phyloP scores from a whole-genome alignment of 2,113 vertebrate genomes.

The Corythoichthys intestinalis region DNA sequence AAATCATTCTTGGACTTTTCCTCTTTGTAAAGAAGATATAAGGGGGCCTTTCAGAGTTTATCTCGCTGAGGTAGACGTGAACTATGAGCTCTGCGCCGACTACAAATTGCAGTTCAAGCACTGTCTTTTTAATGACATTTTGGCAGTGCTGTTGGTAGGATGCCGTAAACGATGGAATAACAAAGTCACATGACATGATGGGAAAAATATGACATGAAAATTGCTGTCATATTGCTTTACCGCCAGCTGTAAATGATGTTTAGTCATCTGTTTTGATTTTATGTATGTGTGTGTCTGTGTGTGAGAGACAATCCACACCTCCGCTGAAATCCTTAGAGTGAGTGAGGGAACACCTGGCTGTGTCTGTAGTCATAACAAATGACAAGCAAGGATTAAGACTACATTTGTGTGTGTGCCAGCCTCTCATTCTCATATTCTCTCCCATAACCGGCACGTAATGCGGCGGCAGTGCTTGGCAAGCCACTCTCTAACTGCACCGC shows the following conservation, averaged over 20 bases:
- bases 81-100: conserved; percentile 16
- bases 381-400: conserved; percentile 62
- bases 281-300: conserved; percentile 5
- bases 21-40: conserved; percentile 46
- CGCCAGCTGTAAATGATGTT: conserved; percentile 55
- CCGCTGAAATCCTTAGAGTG: conserved; percentile 46
- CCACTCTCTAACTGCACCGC: conserved; percentile 24
- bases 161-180: conserved; percentile 27
- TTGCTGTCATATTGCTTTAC: conserved; percentile 40
- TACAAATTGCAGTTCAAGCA: conserved; percentile 38
- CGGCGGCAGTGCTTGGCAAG: conserved; percentile 35
- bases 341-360: conserved; percentile 59
- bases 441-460: conserved; percentile 40
- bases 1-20: conserved; percentile 47
- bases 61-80: conserved; percentile 17
- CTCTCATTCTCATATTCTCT: conserved; percentile 32
- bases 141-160: conserved; percentile 33
- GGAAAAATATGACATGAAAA: conserved; percentile 46
- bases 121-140: conserved; percentile 52
- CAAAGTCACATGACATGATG: conserved; percentile 45
- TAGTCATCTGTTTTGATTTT: conserved; percentile 43
- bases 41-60: conserved; percentile 38
- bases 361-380: conserved; percentile 68
- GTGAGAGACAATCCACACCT: conserved; percentile 38
- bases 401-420: conserved; percentile 58